Conservation (phyloP, 2,113 vertebrate species). For the Dipodomys spectabilis region DNA sequence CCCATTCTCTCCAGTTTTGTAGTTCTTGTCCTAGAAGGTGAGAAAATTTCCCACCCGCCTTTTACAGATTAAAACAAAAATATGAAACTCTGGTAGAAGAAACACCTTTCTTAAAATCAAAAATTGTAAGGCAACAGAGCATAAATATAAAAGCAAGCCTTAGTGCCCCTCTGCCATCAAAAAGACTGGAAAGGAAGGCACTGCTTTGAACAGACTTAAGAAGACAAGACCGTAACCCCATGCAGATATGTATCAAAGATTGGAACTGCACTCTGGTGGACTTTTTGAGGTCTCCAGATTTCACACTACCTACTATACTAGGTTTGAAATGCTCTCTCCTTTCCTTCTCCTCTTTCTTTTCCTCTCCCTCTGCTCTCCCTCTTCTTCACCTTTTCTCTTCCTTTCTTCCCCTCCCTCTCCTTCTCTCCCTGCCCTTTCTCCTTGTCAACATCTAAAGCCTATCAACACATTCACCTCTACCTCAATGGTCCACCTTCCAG, state of each 20-base stretch:
- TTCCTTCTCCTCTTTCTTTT: no score
- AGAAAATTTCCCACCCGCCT: not conserved
- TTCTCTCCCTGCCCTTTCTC: no score
- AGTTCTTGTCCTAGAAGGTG: not conserved
- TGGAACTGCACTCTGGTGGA: not conserved
- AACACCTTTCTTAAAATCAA: not conserved
- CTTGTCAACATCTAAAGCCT: not conserved
- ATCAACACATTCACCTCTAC: not conserved
- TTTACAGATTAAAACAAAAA: not conserved
- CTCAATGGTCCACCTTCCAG: not conserved
- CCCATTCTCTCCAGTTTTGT: not conserved
- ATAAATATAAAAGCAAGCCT: not conserved
- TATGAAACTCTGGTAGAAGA: not conserved
- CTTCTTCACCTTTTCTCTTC: no score
- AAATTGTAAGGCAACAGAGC: not conserved
- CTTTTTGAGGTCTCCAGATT: not conserved
- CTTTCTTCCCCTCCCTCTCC: no score
- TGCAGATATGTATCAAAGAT: not conserved
- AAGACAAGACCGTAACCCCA: rapidly evolving
- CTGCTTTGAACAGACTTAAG: not conserved
- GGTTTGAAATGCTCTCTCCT: not conserved
- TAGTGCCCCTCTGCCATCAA: not conserved
- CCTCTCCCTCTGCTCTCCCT: no score
- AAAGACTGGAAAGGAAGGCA: not conserved
- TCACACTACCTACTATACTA: no score